Conservation (phyloP, 2,113 vertebrate genomes). For the Cepphus grylle region DNA sequence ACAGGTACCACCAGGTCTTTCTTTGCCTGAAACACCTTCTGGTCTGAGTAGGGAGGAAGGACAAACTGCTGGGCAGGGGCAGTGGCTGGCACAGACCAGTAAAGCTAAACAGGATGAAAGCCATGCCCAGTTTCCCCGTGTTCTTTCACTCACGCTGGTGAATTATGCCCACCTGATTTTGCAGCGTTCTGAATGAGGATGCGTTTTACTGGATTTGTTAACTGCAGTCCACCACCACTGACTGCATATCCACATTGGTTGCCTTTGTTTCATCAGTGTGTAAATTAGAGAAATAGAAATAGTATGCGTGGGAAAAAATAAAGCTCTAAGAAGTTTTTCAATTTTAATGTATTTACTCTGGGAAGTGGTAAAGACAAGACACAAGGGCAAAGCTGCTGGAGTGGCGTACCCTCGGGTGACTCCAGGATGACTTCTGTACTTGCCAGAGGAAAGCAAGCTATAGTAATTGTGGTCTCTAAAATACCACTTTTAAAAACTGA, state of each 20-base stretch:
- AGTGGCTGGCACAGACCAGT: background rate
- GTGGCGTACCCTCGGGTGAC: background rate
- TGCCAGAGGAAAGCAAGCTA: background rate
- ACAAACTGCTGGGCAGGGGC: background rate
- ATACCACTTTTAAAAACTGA: background rate
- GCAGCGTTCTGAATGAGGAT: background rate
- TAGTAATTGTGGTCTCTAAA: background rate
- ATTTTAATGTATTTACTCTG: background rate
- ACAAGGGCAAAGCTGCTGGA: background rate
- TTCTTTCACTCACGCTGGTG: background rate
- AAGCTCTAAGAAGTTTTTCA: background rate
- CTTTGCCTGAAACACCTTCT: background rate
- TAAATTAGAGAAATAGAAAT: rapidly evolving
- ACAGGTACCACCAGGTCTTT: background rate
- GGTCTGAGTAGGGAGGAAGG: background rate
- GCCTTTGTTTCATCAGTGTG: background rate
- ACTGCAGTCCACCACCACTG: background rate
- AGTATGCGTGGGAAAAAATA: background rate
- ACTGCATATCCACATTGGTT: background rate
- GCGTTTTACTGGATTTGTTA: background rate
- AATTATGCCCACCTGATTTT: background rate
- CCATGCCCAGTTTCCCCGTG: rapidly evolving
- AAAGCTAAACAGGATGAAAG: background rate
- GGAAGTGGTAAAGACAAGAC: background rate
- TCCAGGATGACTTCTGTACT: background rate